Evolutionary conservation across 2,797 vertebrate genomes (phyloP).

Genomic region (Poeciliopsis paucimaculata): DNA sequence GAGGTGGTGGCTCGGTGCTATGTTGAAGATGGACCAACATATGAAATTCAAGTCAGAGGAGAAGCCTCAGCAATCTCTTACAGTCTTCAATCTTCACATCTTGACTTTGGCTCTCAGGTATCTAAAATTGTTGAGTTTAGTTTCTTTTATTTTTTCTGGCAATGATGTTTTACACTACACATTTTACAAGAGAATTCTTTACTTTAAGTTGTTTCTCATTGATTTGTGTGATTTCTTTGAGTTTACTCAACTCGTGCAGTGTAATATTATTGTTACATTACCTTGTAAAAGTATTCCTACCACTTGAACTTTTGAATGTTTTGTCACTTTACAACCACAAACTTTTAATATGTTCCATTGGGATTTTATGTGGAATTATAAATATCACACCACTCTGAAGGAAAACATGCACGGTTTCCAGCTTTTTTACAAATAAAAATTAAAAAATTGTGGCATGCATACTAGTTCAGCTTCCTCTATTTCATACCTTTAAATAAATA

Average conservation of each 20-base stretch:
- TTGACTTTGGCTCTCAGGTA: slow-evolving; percentile 89
- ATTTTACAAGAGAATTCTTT: neutral
- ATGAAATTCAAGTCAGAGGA: slow-evolving; percentile 82
- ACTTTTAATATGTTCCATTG: neutral
- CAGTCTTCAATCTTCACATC: slow-evolving; percentile 71
- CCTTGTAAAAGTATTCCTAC: neutral
- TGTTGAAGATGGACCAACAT: slow-evolving; percentile 87
- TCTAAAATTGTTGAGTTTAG: neutral
- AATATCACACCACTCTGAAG: neutral
- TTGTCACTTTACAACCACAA: neutral
- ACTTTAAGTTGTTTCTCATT: neutral
- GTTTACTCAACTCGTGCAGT: neutral
- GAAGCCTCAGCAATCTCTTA: slow-evolving; percentile 86
- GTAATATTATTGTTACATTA: neutral
- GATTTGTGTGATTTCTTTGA: neutral
- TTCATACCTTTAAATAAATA: neutral
- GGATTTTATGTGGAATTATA: neutral
- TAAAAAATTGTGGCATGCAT: neutral
- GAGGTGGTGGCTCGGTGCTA: slow-evolving; percentile 79
- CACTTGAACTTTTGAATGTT: neutral
- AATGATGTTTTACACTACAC: neutral
- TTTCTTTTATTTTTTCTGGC: neutral
- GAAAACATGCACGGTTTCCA: neutral
- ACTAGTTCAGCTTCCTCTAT: neutral
- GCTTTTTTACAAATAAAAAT: neutral